These are phyloP conservation scores for Bradypus variegatus DNA, from an alignment of 2,797 vertebrate genomes.

Conservation along the genomic window DNA sequence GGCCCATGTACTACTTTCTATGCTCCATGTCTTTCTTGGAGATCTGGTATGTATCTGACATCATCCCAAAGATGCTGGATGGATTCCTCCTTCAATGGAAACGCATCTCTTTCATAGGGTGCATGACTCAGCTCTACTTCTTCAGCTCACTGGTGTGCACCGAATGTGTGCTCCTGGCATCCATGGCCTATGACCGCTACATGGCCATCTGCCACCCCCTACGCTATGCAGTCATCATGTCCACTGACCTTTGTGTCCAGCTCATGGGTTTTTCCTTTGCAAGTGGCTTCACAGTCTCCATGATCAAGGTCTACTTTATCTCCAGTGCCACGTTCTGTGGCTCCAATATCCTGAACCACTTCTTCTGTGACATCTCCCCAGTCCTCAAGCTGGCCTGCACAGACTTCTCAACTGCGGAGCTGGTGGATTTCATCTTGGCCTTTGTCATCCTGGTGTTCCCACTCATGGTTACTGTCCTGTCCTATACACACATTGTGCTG, in stretches of 20 bases:
- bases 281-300: background rate
- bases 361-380: slow-evolving; percentile 63
- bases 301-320: slow-evolving; percentile 60
- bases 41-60: slow-evolving; percentile 57
- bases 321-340: slow-evolving; percentile 53
- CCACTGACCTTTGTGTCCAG: background rate
- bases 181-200: slow-evolving; percentile 36
- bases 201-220: slow-evolving; percentile 54
- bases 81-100: slow-evolving; percentile 31
- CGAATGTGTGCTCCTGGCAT: slow-evolving; percentile 53
- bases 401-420: background rate
- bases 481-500: slow-evolving; percentile 40
- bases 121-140: slow-evolving; percentile 61
- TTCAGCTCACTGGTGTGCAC: slow-evolving; percentile 55
- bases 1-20: slow-evolving; percentile 68
- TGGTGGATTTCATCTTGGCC: slow-evolving; percentile 55
- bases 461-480: slow-evolving; percentile 16
- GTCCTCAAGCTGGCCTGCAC: slow-evolving; percentile 60
- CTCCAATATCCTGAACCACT: slow-evolving; percentile 41
- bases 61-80: slow-evolving; percentile 52
- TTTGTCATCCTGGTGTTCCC: slow-evolving; percentile 55
- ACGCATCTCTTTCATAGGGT: slow-evolving; percentile 25
- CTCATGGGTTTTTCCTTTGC: slow-evolving; percentile 46
- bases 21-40: slow-evolving; percentile 6
- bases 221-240: slow-evolving; percentile 33